These are phyloP conservation scores for Eurytoma californica DNA, from an alignment of 2,888 invertebrate genomes.

Conservation along the genomic window DNA sequence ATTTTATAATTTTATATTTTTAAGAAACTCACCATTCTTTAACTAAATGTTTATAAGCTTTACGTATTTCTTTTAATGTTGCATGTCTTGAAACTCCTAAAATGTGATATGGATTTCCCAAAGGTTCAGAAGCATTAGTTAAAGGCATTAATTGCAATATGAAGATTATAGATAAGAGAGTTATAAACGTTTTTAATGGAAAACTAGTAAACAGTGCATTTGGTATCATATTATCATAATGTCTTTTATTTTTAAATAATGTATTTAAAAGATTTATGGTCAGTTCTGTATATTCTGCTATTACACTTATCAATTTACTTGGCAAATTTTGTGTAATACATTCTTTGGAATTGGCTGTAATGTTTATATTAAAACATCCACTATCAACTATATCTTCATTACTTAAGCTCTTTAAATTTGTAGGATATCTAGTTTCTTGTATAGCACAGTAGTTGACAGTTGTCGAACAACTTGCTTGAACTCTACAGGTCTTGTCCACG, in stretches of 20 bases:
- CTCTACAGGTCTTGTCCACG: not conserved
- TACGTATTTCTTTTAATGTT: conserved; percentile 88
- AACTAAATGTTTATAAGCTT: conserved; percentile 91
- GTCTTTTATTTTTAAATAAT: conserved; percentile 9
- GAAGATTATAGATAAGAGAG: conserved; percentile 63
- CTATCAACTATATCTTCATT: not conserved
- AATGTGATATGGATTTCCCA: conserved; percentile 89
- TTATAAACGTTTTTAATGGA: not conserved
- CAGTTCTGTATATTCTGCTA: not conserved
- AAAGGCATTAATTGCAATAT: conserved; percentile 66
- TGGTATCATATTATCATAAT: conserved; percentile 12
- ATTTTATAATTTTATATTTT: not conserved
- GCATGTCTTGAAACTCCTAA: conserved; percentile 87
- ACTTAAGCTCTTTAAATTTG: not conserved
- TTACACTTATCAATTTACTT: conserved; percentile 22
- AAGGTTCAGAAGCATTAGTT: conserved; percentile 70
- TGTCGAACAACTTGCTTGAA: not conserved
- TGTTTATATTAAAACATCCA: not conserved
- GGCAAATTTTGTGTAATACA: not conserved
- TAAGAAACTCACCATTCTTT: conserved; percentile 86
- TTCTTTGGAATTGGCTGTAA: conserved; percentile 6
- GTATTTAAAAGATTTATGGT: not conserved
- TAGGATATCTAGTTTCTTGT: not conserved
- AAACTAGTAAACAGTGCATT: not conserved
- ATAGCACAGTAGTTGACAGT: not conserved